Evolutionary conservation across 2,888 invertebrate genomes (phyloP), one percentile per base, ranked within the genome.

Genomic region (Cryptops parisi): DNA sequence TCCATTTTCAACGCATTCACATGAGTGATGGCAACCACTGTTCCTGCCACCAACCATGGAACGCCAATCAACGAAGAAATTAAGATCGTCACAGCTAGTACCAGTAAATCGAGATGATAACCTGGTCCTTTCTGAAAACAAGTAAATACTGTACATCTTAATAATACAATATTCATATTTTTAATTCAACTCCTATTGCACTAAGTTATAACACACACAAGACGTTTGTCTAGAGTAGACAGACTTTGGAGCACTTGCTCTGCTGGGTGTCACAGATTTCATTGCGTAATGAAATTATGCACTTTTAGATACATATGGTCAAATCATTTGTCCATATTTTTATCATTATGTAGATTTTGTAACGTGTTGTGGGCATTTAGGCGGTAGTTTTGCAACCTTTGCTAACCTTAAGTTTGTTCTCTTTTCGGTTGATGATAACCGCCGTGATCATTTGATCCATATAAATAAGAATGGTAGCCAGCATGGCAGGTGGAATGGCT

Each of bases 391-490:
- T 43, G 57, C 52, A 54, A 68, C n/a, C n/a, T n/a, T n/a, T n/a
- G n/a, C 66, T 64, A 57, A 69, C 70, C 64, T 69, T 67, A 47
- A 75, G 63, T 59, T 74, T 73, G 62, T 75, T 74, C 64, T 75
- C 74, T 58, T 71, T 73, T 54, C 74, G 64, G 62, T 75, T 75
- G 48, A 75, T 71, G 61, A 75, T 75, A 43, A 75, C 74, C n/a
- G 74, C 70, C 5, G 75, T 74, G 59, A 75, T 75, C 63, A 74
- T 73, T 59, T 75, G 74, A 62, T 75, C 75, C 72, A 75, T 73
- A 61, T 74, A 75, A 54, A 75, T 69, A 51, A 75, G 64, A 46
- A 75, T 73, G 45, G 71, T 71, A 6, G 70, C 70, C 23, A 75
- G 63, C 9, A 74, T 56, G 6, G 75, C 74, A 0, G 75, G 75